Evolutionary conservation across 2,113 vertebrate genomes (phyloP).

Genomic region (Urocynchramus pylzowi): DNA sequence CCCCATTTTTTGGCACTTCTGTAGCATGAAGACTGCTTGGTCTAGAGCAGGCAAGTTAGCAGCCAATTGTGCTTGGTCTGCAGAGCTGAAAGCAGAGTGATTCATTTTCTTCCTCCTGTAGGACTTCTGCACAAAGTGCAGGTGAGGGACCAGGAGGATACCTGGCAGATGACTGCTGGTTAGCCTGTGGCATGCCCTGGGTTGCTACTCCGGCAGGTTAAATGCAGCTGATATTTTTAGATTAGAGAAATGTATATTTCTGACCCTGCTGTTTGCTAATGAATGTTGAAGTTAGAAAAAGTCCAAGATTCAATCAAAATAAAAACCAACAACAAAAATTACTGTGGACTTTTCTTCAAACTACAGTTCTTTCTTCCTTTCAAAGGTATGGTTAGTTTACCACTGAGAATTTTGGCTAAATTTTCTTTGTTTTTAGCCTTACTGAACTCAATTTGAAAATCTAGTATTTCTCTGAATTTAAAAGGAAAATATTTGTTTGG

Average conservation of each 20-base stretch:
- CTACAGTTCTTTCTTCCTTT: neutral
- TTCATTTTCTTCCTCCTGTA: neutral
- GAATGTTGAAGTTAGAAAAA: neutral
- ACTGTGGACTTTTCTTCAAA: neutral
- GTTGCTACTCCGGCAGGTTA: neutral
- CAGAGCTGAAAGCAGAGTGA: neutral
- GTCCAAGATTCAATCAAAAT: neutral
- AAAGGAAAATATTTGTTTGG: neutral
- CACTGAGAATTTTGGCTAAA: neutral
- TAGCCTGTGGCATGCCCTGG: too few species aligned
- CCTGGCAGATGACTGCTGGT: neutral
- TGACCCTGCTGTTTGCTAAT: neutral
- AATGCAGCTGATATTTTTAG: neutral
- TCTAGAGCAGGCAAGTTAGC: neutral
- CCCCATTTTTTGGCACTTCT: neutral
- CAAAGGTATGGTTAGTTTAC: neutral
- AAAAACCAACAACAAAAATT: neutral
- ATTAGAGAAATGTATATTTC: neutral
- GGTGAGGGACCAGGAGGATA: neutral
- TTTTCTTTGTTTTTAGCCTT: neutral
- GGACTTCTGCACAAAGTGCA: neutral
- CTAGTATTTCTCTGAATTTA: neutral
- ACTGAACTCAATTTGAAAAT: neutral
- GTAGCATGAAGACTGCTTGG: rapidly evolving
- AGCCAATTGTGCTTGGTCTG: too few species aligned